phyloP scores from a whole-genome alignment of 2,888 invertebrate species.

The Antitype chi region DNA sequence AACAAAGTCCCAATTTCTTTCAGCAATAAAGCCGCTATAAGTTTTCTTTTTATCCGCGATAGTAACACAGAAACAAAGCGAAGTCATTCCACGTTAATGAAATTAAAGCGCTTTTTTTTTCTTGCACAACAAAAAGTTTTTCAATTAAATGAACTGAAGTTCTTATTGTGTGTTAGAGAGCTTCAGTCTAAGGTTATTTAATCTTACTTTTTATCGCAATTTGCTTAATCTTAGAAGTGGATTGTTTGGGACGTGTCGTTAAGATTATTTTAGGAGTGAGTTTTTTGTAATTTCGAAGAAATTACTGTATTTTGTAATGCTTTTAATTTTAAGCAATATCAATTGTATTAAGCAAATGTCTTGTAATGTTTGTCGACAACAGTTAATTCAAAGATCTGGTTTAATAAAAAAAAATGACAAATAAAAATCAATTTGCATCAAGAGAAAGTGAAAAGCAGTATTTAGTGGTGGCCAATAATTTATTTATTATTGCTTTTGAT shows the following conservation, averaged over 20 bases:
- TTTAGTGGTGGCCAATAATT: not conserved
- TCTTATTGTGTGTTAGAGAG: slow-evolving; percentile 65
- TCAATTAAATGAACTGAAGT: slow-evolving; percentile 77
- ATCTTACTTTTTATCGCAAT: slow-evolving; percentile 57
- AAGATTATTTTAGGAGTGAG: slow-evolving; percentile 18
- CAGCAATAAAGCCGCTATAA: slow-evolving; percentile 64
- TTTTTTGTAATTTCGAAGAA: slow-evolving; percentile 3
- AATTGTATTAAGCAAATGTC: too few species aligned
- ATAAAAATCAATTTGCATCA: not conserved
- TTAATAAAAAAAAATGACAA: too few species aligned
- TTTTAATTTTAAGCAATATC: not conserved
- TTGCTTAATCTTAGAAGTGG: slow-evolving; percentile 42
- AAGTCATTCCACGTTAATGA: slow-evolving; percentile 78
- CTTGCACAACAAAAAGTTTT: slow-evolving; percentile 76
- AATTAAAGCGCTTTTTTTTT: slow-evolving; percentile 76
- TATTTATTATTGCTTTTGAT: too few species aligned
- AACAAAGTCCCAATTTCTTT: slow-evolving; percentile 47
- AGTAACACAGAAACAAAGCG: slow-evolving; percentile 69
- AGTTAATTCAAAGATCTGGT: too few species aligned
- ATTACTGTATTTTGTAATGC: not conserved
- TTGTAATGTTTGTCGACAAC: too few species aligned
- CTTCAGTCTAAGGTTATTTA: slow-evolving; percentile 55
- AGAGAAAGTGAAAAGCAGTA: too few species aligned
- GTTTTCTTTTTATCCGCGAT: slow-evolving; percentile 63
- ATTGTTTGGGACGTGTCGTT: slow-evolving; percentile 25